Base-by-base conservation (phyloP, 2,888 invertebrate genomes). In the Callyntrura guangdongensis region DNA sequence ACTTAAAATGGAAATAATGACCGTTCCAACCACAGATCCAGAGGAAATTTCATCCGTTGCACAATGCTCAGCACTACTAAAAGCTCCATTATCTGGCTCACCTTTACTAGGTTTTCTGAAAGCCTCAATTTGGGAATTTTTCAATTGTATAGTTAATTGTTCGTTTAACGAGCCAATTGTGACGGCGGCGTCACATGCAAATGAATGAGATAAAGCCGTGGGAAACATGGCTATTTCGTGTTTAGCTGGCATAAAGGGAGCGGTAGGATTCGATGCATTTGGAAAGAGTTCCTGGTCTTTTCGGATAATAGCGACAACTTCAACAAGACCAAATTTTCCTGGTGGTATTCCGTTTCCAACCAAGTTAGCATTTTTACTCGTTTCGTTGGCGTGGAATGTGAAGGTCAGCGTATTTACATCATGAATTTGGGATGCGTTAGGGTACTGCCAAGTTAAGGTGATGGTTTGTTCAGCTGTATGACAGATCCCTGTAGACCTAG, bases 1-100 rank as follows among this genome's bases (percentile, higher is more conserved):
- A 49, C 72, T 36, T n/a, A 84, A 49, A 79, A 89, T 77, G 4
- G 77, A 74, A 53, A 89, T 11, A 25, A 84, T 64, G 0, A 84
- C 84, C 6, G 84, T 89, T 36, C 47, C 84, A 11, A 89, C 49
- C 64, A 89, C 45, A 36, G 84, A 84, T 14, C 89, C 89, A 11
- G 89, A 77, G 1, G 89, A 84, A 45, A 89, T 56, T 67, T 89
- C 89, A 67, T 89, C 89, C 12, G 84, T 64, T 17, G 89, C 17
- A 17, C 89, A 89, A 49, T 89, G 89, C 17, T 89, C 89, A 8
- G 89, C 77, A 25, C 27, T 22, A 22, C 89, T 84, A 36, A 89
- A 89, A 0, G 0, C 20, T 0, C 49, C 74, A 25, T 53, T 53
- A 5, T 49, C 82, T 8, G 17, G 1, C 17, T 59, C 1, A 17